Evolutionary conservation across 2,797 vertebrate genomes (phyloP), one percentile per base, ranked within the genome.

Genomic region (Carcharodon carcharias): DNA sequence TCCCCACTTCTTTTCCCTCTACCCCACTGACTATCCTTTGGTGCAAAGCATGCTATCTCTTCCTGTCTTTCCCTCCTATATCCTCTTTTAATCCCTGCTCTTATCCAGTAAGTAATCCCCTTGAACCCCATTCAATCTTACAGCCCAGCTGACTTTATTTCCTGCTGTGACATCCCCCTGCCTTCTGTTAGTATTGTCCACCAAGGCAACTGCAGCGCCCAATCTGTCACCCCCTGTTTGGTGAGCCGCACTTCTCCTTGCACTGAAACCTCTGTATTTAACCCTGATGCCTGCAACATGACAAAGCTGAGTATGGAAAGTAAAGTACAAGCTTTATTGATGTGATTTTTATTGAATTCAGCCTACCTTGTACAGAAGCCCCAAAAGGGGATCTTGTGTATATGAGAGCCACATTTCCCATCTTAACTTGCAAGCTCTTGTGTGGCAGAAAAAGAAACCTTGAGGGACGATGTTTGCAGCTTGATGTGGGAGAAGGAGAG

Each of bases 361-460:
- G 91, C n/a, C n/a, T 23, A 93, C n/a, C 40, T 93, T 45, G 18
- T 45, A 11, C 3, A 23, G 2, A 40, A 26, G 2, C 40, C 18
- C 3, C 61, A 26, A 8, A 5, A 40, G n/a, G n/a, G 26, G n/a
- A 67, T 45, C n/a, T 65, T 1, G 9, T 40, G 21, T 40, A 21
- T 26, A 40, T 6, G 73, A 50, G 6, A 54, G 31, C 28, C 16
- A 35, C 28, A 16, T 14, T 77, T 95, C 4, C 69, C 77, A 16
- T 56, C 28, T 73, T 71, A 77, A 77, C 31, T 80, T 65, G 87
- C 95, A 91, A 96, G 23, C 0, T 0, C 97, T 3, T 96, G 93
- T 97, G 31, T 97, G 95, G 12, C 97, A 99, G 98, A 96, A 99
- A 99, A 97, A 98, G 98, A 96, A 99, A 98, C 97, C 99, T 98